Conservation (phyloP, 2,113 vertebrate species). For the Saimiri boliviensis region DNA sequence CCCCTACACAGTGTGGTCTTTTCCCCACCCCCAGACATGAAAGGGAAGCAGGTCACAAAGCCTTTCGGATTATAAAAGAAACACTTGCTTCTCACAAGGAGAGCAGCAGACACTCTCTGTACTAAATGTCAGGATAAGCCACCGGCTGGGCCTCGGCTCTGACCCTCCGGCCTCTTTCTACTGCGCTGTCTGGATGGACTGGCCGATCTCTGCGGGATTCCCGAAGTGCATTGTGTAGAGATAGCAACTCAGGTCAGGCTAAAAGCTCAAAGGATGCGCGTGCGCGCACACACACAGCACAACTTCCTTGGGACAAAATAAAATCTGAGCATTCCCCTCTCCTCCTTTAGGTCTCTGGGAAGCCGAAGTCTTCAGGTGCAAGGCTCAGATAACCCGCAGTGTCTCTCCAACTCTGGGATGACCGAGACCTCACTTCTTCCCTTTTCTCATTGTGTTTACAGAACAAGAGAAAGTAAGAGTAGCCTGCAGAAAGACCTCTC, state of each 20-base stretch:
- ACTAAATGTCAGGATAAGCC: not conserved
- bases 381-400: not conserved
- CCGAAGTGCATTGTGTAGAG: not conserved
- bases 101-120: not conserved
- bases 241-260: not conserved
- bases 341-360: not conserved
- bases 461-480: slow-evolving; percentile 11
- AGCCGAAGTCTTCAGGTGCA: not conserved
- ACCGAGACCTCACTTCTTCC: not conserved
- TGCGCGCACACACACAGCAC: fast-evolving
- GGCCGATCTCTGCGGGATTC: not conserved
- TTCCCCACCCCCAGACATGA: not conserved
- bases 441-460: not conserved
- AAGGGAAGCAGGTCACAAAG: not conserved
- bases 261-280: not conserved
- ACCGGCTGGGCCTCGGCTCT: not conserved
- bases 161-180: not conserved
- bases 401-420: not conserved
- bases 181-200: not conserved
- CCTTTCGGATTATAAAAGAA: not conserved
- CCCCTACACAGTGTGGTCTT: not conserved
- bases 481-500: not conserved
- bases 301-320: not conserved
- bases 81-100: not conserved
- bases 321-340: not conserved